These are phyloP conservation scores for Anoplophora glabripennis DNA, from an alignment of 1,140 invertebrate genomes.

Conservation along the genomic window DNA sequence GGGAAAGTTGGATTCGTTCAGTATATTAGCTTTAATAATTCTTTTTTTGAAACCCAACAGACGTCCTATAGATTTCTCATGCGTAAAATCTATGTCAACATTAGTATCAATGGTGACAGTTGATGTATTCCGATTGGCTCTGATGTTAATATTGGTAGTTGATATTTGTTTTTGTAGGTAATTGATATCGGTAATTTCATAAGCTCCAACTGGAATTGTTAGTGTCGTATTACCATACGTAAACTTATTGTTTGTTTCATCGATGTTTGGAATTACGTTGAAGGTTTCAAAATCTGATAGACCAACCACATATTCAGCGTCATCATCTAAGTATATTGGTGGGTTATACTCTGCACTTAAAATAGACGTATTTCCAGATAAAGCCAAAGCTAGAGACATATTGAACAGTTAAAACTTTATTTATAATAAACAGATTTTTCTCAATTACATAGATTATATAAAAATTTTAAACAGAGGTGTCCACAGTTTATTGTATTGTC, in stretches of 20 bases:
- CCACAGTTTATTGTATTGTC: constrained; percentile 33
- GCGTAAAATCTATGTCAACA: background rate
- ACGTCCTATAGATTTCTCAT: background rate
- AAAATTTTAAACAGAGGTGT: constrained; percentile 36
- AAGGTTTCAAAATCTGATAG: constrained; percentile 21
- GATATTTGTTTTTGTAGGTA: background rate
- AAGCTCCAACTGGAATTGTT: constrained; percentile 7
- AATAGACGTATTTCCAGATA: background rate
- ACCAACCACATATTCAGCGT: constrained; percentile 16
- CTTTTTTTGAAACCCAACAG: background rate
- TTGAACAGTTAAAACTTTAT: background rate
- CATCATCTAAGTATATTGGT: constrained; percentile 6
- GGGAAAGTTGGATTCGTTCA: constrained; percentile 3
- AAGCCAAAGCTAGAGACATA: background rate
- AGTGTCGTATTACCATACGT: background rate
- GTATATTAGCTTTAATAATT: background rate
- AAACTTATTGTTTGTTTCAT: constrained; percentile 10
- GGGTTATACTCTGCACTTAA: constrained; percentile 1
- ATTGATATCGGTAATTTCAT: constrained; percentile 2
- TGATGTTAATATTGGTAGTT: too few relatives aligned
- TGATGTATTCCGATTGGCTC: too few relatives aligned
- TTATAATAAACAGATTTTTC: background rate
- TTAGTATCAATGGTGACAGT: too few relatives aligned
- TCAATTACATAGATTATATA: constrained; percentile 16
- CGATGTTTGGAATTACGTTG: constrained; percentile 11